These are phyloP conservation scores for Melanotaenia pygmaea DNA, from an alignment of 2,797 vertebrate genomes.

Conservation along the genomic window DNA sequence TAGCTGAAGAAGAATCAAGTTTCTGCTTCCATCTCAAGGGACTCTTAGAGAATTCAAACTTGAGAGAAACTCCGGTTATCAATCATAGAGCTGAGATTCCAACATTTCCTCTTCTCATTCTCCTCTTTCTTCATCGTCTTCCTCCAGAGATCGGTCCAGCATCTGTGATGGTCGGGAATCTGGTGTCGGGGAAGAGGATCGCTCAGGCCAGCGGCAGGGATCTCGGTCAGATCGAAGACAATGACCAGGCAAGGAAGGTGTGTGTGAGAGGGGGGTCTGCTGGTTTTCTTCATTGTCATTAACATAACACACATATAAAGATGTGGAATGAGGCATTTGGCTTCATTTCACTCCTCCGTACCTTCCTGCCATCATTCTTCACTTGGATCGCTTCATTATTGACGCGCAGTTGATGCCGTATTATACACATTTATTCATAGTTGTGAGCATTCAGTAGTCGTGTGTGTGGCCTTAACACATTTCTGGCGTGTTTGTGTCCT, in stretches of 20 bases:
- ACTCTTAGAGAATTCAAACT: no score
- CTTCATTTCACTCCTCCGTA: not conserved
- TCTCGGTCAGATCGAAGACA: slow-evolving; percentile 96
- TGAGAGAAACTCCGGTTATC: no score
- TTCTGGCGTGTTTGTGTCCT: no score
- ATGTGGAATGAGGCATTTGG: not conserved
- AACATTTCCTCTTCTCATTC: not conserved
- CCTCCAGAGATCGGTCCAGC: slow-evolving; percentile 95
- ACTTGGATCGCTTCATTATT: no score
- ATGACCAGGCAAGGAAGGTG: slow-evolving; percentile 96
- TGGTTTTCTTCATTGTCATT: slow-evolving; percentile 50
- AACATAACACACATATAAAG: not conserved
- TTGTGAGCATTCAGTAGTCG: no score
- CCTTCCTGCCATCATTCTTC: not conserved
- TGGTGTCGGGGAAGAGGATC: slow-evolving; percentile 98
- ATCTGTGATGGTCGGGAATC: slow-evolving; percentile 99
- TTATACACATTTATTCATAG: no score
- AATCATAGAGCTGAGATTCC: no score
- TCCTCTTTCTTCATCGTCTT: not conserved
- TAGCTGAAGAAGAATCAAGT: no score
- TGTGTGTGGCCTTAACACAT: no score
- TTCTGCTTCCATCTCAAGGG: no score
- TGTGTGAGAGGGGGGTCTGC: slow-evolving; percentile 74
- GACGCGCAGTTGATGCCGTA: no score
- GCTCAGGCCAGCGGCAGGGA: slow-evolving; percentile 97